Evolutionary conservation across 2,113 vertebrate genomes (phyloP).

Genomic region (Albula glossodonta): DNA sequence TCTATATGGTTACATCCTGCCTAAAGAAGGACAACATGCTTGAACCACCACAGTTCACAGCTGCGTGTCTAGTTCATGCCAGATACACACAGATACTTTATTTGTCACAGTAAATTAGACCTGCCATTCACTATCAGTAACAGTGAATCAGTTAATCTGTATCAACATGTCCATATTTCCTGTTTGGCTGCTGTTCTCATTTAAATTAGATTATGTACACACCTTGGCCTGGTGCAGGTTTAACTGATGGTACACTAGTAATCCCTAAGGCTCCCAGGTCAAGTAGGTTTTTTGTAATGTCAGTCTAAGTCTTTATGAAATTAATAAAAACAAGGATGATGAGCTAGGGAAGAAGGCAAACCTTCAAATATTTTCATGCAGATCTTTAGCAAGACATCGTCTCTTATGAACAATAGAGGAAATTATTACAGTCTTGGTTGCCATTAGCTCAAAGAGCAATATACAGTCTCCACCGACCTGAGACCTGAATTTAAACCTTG

Average conservation of each 20-base stretch:
- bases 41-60: background rate
- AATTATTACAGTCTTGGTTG: background rate
- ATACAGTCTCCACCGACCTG: no score
- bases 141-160: slow-evolving; percentile 17
- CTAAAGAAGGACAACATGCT: background rate
- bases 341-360: background rate
- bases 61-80: background rate
- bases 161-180: slow-evolving; percentile 2
- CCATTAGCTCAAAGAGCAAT: background rate
- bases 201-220: background rate
- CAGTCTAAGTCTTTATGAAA: background rate
- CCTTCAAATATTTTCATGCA: background rate
- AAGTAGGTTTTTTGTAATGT: background rate
- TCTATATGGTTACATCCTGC: background rate
- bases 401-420: background rate
- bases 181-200: slow-evolving; percentile 2
- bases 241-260: background rate
- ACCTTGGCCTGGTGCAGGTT: background rate
- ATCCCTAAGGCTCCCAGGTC: background rate
- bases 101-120: slow-evolving; percentile 23
- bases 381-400: background rate
- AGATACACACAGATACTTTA: slow-evolving; percentile 19
- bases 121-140: background rate
- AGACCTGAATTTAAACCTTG: no score
- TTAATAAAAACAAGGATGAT: background rate